Conservation (phyloP, 1,140 invertebrate genomes). For the Linepithema humile region DNA sequence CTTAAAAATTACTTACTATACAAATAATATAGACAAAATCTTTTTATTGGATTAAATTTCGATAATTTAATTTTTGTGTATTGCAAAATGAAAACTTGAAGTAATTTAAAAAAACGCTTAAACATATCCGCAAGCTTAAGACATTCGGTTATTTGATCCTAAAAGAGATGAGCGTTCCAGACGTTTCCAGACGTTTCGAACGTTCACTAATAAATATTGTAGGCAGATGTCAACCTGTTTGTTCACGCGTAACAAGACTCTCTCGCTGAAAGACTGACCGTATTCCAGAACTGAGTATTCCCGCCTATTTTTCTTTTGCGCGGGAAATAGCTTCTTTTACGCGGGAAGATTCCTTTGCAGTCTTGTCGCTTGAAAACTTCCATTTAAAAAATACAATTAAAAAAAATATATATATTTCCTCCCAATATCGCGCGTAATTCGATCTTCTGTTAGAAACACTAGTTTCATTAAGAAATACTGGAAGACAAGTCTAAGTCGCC, state of each 20-base stretch:
- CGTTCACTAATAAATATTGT: constrained; percentile 65
- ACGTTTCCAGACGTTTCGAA: neutral
- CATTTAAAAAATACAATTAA: neutral
- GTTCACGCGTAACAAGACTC: constrained; percentile 61
- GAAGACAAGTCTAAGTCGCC: too few species aligned
- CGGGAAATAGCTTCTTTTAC: neutral
- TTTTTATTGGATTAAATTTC: too few species aligned
- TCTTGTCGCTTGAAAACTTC: neutral
- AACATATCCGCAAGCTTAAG: neutral
- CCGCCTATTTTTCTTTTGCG: neutral
- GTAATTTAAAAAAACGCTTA: neutral
- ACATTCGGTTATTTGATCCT: constrained; percentile 13
- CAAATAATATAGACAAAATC: too few species aligned
- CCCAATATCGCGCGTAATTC: neutral
- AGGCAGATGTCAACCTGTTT: constrained; percentile 73
- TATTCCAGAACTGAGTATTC: constrained; percentile 60
- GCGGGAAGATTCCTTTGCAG: neutral
- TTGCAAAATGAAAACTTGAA: neutral
- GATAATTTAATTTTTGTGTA: neutral
- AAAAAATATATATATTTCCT: too few species aligned
- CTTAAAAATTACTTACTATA: too few species aligned
- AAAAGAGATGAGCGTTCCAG: neutral
- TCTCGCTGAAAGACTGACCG: neutral
- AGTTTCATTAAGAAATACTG: too few species aligned
- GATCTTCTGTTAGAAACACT: too few species aligned